Evolutionary conservation across 1,140 invertebrate species (phyloP), one percentile per base, ranked within the genome.

Genomic region (Diorhabda sublineata): DNA sequence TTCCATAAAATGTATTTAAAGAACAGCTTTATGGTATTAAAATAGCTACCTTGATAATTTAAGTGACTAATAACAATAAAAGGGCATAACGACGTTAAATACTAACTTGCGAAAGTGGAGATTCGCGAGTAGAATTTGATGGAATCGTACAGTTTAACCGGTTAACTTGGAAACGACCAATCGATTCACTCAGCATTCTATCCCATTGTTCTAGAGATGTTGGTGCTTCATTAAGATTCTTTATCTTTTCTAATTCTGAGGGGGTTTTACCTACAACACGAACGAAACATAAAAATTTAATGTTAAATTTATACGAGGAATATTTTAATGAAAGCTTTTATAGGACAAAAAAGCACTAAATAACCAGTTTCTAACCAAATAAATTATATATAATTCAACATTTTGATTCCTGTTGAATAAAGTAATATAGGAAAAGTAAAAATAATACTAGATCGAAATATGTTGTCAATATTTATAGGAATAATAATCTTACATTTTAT

Each of bases 141-240:
- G 47, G 47, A 4, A 6, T n/a, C 6, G 6, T 52, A 52, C 47
- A 8, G 3, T 52, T 26, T 52, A 52, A n/a, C 4, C 6, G 47
- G 47, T 26, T 26, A 26, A 26, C 26, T 26, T 26, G 4, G 47
- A 52, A 4, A 8, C 47, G 47, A 52, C 84, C 2, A 86, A 88
- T 73, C 45, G 85, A 86, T 64, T 82, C 82, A 61, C 77, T 80
- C 9, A 82, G 81, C 58, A 86, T 77, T 71, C 82, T 79, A 70
- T 86, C 85, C 85, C 83, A 88, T 74, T 78, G 78, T 68, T 77
- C 76, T 45, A 76, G 75, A 6, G 78, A 76, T 2, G 78, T 65
- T 6, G 79, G 78, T 11, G 71, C 76, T 52, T 76, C 75, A 41
- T 70, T 69, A 2, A 78, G 68, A 67, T 71, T 75, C 60, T 64